Percentiles rank a stretch among this genome's conserved stretches.
Conservation (phyloP, 2,888 invertebrate genomes). For the Tetragonula carbonaria region DNA sequence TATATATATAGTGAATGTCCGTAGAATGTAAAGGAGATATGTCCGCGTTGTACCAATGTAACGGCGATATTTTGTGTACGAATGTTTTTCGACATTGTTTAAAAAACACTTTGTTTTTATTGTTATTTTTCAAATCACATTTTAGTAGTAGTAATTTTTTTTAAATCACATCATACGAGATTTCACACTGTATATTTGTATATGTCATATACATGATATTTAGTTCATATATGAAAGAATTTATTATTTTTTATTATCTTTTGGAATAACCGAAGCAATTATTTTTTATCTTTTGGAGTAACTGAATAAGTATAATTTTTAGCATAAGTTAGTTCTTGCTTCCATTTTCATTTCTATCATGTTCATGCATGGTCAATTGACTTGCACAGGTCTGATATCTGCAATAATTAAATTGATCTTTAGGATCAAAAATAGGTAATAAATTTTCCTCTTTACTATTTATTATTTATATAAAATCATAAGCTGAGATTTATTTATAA, state of each 20-base stretch:
- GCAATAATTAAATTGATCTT: not conserved
- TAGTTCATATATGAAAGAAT: not conserved
- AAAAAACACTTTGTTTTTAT: no score
- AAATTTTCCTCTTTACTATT: not conserved
- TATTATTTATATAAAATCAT: not conserved
- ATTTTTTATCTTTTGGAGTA: constrained; percentile 2
- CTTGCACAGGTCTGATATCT: not conserved
- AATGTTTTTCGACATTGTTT: no score
- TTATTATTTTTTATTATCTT: constrained; percentile 7
- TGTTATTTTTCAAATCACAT: no score
- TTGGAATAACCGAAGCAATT: not conserved
- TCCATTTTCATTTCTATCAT: not conserved
- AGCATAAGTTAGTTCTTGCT: not conserved
- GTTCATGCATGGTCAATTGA: not conserved
- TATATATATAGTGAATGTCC: no score
- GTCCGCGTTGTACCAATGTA: no score
- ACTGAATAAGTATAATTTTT: not conserved
- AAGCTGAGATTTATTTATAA: not conserved
- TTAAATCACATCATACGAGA: no score
- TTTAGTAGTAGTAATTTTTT: no score
- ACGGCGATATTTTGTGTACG: no score
- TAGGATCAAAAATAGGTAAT: not conserved
- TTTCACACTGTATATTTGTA: not conserved
- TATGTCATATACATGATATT: not conserved
- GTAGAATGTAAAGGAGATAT: no score